These are phyloP conservation scores for Micrastur ruficollis DNA, from an alignment of 2,797 vertebrate genomes.

Conservation along the genomic window DNA sequence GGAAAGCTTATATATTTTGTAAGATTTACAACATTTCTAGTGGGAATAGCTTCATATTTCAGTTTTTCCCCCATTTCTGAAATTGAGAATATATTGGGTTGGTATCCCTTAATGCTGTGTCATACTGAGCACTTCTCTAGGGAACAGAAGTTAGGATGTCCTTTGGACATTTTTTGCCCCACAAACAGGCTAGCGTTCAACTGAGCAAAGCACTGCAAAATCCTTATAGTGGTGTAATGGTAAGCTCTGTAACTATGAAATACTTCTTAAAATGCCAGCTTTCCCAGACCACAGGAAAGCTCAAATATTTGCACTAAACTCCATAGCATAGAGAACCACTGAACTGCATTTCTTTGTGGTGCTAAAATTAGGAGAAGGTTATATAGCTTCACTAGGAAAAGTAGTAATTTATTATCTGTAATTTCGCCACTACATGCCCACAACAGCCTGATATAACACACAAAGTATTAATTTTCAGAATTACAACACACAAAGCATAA, in stretches of 20 bases:
- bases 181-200: conserved; percentile 2
- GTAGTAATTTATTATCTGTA: background rate
- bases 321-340: background rate
- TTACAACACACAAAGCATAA: background rate
- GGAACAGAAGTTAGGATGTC: conserved; percentile 8
- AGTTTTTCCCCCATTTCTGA: conserved; percentile 12
- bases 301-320: conserved; percentile 11
- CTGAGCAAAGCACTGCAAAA: conserved; percentile 36
- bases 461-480: background rate
- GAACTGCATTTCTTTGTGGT: background rate
- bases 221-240: background rate
- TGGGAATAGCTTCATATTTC: conserved; percentile 58
- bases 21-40: conserved; percentile 69
- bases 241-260: background rate
- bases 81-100: conserved; percentile 52
- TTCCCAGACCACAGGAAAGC: background rate
- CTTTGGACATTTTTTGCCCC: background rate
- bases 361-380: background rate
- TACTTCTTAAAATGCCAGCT: conserved; percentile 12
- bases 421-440: background rate
- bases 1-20: conserved; percentile 67
- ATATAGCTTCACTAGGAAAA: background rate
- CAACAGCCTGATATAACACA: background rate
- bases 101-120: conserved; percentile 37
- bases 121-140: conserved; percentile 30